A percentile compares a stretch with the other conserved stretches of the same genome.
Conservation (phyloP, 2,888 invertebrate genomes). For the Eumacrocentrus americanus region DNA sequence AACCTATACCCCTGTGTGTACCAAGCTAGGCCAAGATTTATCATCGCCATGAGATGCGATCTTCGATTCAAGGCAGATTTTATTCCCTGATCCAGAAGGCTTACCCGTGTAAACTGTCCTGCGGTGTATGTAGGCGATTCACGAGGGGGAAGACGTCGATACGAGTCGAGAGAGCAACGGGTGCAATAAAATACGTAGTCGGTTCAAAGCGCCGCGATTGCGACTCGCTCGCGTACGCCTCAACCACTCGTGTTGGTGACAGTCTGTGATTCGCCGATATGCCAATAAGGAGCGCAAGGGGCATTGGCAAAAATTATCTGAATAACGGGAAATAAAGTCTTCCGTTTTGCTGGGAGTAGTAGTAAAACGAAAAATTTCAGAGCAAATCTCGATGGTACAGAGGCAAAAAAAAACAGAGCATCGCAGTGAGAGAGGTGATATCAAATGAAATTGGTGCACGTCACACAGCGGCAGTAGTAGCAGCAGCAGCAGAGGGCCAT, state of each 20-base stretch:
- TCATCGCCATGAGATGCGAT: constrained; percentile 32
- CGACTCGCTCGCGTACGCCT: constrained; percentile 2
- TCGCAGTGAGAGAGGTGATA: background rate
- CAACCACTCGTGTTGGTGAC: constrained; percentile 31
- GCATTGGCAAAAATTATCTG: constrained; percentile 36
- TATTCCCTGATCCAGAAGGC: constrained; percentile 32
- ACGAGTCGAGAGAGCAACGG: constrained; percentile 15
- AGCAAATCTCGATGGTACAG: constrained; percentile 9
- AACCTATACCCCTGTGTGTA: background rate
- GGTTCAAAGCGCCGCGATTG: constrained; percentile 37
- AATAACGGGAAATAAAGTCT: constrained; percentile 28
- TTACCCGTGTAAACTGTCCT: constrained; percentile 38
- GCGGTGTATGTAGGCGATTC: constrained; percentile 20
- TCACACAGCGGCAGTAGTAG: too few relatives aligned
- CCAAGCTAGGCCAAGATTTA: background rate
- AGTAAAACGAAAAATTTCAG: background rate
- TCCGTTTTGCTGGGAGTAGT: background rate
- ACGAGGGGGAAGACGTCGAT: background rate
- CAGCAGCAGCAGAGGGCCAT: too few relatives aligned
- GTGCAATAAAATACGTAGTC: constrained; percentile 37
- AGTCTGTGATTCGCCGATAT: constrained; percentile 41
- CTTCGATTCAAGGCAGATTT: constrained; percentile 36
- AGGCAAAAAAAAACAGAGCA: constrained; percentile 2
- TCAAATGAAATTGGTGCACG: background rate
- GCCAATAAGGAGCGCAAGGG: constrained; percentile 45